Evolutionary conservation across 2,888 invertebrate genomes (phyloP).

Genomic region (Chesias legatella): DNA sequence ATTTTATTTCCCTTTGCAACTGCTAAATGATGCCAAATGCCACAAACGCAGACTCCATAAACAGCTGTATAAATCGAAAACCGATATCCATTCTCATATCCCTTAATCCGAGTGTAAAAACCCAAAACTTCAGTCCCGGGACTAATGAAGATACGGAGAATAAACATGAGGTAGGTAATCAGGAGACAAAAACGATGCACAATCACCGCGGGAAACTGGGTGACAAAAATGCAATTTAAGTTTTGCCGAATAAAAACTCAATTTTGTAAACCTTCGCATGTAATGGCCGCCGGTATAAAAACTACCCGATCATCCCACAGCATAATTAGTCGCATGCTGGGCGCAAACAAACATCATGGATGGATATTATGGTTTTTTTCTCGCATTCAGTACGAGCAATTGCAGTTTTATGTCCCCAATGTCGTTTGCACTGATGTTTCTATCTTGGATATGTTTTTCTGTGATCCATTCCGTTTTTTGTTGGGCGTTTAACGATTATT

Average conservation of each 20-base stretch:
- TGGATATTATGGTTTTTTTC: conserved; percentile 42
- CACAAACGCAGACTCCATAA: conserved; percentile 23
- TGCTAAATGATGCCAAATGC: conserved; percentile 8
- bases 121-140: conserved; percentile 35
- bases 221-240: conserved; percentile 79
- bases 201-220: conserved; percentile 55
- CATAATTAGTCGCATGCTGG: conserved; percentile 74
- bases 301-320: conserved; percentile 55
- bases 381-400: conserved; percentile 47
- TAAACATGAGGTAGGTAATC: conserved; percentile 61
- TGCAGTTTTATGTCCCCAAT: conserved; percentile 49
- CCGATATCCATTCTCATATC: conserved; percentile 40
- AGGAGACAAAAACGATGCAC: conserved; percentile 50
- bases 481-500: conserved; percentile 32
- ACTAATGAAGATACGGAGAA: conserved; percentile 69
- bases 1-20: conserved; percentile 14
- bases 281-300: conserved; percentile 57
- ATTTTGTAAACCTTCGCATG: conserved; percentile 52
- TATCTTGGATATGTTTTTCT: conserved; percentile 42
- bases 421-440: conserved; percentile 60
- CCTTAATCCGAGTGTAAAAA: conserved; percentile 26
- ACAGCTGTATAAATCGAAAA: conserved; percentile 37
- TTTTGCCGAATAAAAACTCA: conserved; percentile 68
- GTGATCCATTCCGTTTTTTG: conserved; percentile 34
- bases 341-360: conserved; percentile 39